Evolutionary conservation across 2,113 vertebrate species (phyloP).

Genomic region (Axis porcinus): DNA sequence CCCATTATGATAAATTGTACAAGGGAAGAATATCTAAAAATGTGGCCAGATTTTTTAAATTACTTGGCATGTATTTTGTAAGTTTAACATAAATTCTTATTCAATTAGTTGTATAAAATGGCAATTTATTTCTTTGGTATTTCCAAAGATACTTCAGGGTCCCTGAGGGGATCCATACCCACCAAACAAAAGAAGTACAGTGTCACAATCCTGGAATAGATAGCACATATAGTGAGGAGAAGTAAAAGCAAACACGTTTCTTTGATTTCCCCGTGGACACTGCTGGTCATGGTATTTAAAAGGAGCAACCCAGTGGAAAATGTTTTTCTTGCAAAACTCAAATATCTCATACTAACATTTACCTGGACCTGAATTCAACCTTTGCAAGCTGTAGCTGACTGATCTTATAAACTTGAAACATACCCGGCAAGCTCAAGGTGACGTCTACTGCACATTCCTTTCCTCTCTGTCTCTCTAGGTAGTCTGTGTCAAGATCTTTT

Average conservation of each 20-base stretch:
- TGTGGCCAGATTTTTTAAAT: not conserved
- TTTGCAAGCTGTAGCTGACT: slow-evolving; percentile 33
- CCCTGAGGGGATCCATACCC: slow-evolving; percentile 44
- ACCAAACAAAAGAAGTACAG: not conserved
- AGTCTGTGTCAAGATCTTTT: not conserved
- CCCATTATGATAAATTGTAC: not conserved
- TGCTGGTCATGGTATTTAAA: slow-evolving; percentile 63
- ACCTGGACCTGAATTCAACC: slow-evolving; percentile 31
- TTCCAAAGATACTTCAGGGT: slow-evolving; percentile 26
- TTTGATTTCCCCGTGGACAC: slow-evolving; percentile 59
- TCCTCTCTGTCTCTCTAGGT: not conserved
- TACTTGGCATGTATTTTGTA: not conserved
- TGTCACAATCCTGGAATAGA: not conserved
- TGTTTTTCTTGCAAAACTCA: slow-evolving; percentile 62
- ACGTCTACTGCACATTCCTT: not conserved
- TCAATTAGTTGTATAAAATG: not conserved
- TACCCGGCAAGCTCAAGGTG: not conserved
- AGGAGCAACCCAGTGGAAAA: slow-evolving; percentile 55
- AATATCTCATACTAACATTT: slow-evolving; percentile 69
- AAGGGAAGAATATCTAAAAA: not conserved
- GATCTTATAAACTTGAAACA: slow-evolving; percentile 40
- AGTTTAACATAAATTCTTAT: not conserved
- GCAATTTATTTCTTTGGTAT: slow-evolving; percentile 13
- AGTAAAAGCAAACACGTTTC: slow-evolving; percentile 52
- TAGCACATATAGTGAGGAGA: not conserved